Base-by-base conservation (phyloP, 2,888 invertebrate species). In the Tortricodes alternella region DNA sequence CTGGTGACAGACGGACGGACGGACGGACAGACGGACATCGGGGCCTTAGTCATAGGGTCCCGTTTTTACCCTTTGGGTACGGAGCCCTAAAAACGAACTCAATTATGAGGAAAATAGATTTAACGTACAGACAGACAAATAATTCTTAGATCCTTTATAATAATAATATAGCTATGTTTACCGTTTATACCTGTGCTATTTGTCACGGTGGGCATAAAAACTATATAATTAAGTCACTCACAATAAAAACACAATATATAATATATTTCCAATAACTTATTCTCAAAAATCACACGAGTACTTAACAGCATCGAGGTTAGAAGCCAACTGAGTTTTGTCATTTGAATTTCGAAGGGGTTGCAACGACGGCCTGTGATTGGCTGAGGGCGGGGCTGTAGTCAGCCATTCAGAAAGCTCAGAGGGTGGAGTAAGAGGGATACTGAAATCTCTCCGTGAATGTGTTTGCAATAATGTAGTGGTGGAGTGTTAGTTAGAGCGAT, bases 141-240 rank as follows among this genome's bases (percentile, higher is more conserved):
- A n/a, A n/a, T n/a, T n/a, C n/a, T n/a, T n/a, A n/a, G n/a, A n/a
- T n/a, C n/a, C n/a, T n/a, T n/a, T n/a, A n/a, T n/a, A n/a, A n/a
- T n/a, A n/a, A n/a, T n/a, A n/a, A n/a, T n/a, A n/a, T n/a, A n/a
- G n/a, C n/a, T n/a, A n/a, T n/a, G n/a, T 61, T 49, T 53, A 74
- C 72, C 68, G 56, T 55, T 64, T 23, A 62, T 61, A 43, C 74
- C 76, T 16, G 72, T 61, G 35, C 71, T 68, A 69, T 81, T 74
- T 59, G 80, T 82, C 57, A 87, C 76, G 58, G 88, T 89, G 70
- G 89, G 89, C 89, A 89, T 89, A 83, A 73, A 85, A 76, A 70
- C 59, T 60, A 11, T 9, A 13, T 19, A n/a, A n/a, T n/a, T n/a
- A n/a, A n/a, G n/a, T n/a, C n/a, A n/a, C n/a, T n/a, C 27, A 41